Conservation (phyloP, 2,113 vertebrate species). For the Arothron firmamentum region DNA sequence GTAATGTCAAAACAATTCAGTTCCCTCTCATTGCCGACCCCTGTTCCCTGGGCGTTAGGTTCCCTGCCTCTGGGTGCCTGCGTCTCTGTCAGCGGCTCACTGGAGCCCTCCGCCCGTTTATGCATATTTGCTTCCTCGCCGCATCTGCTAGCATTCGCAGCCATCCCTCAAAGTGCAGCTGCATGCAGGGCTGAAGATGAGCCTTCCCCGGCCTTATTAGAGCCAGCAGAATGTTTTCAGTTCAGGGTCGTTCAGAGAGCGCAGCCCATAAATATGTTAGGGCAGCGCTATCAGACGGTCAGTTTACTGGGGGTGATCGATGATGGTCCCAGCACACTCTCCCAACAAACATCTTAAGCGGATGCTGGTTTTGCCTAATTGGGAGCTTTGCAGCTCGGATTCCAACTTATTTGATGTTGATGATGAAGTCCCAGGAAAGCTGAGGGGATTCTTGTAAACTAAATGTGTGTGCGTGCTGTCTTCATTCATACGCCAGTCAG, state of each 20-base stretch:
- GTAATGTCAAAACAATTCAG: conserved; percentile 77
- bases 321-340: conserved; percentile 71
- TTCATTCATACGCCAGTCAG: conserved; percentile 70
- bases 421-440: conserved; percentile 71
- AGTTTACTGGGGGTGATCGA: conserved; percentile 73
- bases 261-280: conserved; percentile 75
- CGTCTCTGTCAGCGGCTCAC: conserved; percentile 64
- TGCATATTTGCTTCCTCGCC: conserved; percentile 73
- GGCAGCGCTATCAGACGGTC: conserved; percentile 70
- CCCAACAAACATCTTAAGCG: conserved; percentile 78
- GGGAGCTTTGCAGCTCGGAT: conserved; percentile 76
- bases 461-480: conserved; percentile 55
- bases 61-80: conserved; percentile 56
- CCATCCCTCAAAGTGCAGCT: conserved; percentile 21
- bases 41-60: conserved; percentile 35
- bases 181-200: conserved; percentile 33
- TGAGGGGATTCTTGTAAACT: conserved; percentile 66
- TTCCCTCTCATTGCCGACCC: conserved; percentile 65
- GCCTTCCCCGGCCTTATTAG: conserved; percentile 67
- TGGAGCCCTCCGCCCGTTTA: conserved; percentile 69
- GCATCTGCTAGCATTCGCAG: conserved; percentile 71
- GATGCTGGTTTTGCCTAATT: conserved; percentile 79
- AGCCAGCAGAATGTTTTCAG: conserved; percentile 53
- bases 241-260: conserved; percentile 69
- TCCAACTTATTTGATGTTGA: conserved; percentile 65